Percentiles rank a stretch among this genome's conserved stretches.
Evolutionary conservation across 2,888 invertebrate genomes (phyloP).

Genomic region (Ischnus inquisitorius): DNA sequence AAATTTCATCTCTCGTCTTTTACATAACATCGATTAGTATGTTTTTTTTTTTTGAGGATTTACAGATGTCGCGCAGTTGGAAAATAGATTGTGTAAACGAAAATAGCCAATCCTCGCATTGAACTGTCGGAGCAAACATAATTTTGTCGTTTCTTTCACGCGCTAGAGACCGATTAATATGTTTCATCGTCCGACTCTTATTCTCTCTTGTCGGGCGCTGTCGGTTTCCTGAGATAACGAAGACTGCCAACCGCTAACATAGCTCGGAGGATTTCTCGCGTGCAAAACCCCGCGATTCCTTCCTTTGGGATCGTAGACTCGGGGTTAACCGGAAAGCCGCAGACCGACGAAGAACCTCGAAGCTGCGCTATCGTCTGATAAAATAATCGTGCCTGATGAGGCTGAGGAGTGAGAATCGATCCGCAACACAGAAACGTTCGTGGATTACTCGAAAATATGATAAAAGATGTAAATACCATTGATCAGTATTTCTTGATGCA

Average conservation of each 20-base stretch:
- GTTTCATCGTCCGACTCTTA: too few relatives aligned
- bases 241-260: conserved; percentile 20
- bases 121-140: background rate
- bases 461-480: background rate
- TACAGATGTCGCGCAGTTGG: background rate
- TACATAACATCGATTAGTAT: conserved; percentile 21
- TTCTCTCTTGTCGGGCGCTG: background rate
- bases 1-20: conserved; percentile 26
- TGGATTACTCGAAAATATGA: background rate
- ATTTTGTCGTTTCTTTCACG: background rate
- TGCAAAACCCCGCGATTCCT: conserved; percentile 10
- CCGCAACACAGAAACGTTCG: background rate
- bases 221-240: conserved; percentile 27
- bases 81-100: conserved; percentile 34
- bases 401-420: conserved; percentile 51
- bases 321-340: conserved; percentile 66
- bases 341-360: conserved; percentile 57
- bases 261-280: conserved; percentile 27
- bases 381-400: conserved; percentile 64
- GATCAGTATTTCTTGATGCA: background rate
- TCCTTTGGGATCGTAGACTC: conserved; percentile 13
- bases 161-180: too few relatives aligned
- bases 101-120: conserved; percentile 11
- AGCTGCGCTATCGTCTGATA: conserved; percentile 43
- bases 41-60: background rate